Evolutionary conservation across 1,140 invertebrate species (phyloP).

Genomic region (Pseudachorutes palmiensis): DNA sequence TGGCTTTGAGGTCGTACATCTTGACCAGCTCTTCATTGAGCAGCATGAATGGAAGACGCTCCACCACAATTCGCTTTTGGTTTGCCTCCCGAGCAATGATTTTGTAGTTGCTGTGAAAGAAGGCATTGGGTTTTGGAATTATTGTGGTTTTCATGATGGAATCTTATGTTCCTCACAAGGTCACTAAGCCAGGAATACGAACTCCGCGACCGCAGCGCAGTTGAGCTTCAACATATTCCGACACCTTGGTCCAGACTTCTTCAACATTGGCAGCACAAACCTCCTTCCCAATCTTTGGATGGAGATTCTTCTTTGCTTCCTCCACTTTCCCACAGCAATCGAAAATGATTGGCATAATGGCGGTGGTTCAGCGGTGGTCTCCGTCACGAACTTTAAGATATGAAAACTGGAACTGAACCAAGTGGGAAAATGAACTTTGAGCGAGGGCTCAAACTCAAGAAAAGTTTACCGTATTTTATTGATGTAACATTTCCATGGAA

Average conservation of each 20-base stretch:
- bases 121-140: too few relatives aligned
- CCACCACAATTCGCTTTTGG: conserved; percentile 22
- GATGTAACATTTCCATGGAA: neutral
- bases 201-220: conserved; percentile 23
- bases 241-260: conserved; percentile 24
- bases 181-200: conserved; percentile 22
- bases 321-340: conserved; percentile 25
- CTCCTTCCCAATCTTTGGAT: conserved; percentile 9
- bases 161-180: too few relatives aligned
- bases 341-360: conserved; percentile 30
- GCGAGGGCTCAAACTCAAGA: neutral
- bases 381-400: neutral
- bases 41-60: conserved; percentile 27
- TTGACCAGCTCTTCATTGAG: conserved; percentile 22
- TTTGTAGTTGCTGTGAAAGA: conserved; percentile 29
- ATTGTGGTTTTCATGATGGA: too few relatives aligned
- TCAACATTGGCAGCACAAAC: conserved; percentile 26
- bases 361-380: neutral
- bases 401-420: neutral
- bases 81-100: conserved; percentile 19
- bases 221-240: conserved; percentile 15
- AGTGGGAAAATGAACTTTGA: neutral
- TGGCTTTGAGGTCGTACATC: conserved; percentile 26
- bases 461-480: neutral
- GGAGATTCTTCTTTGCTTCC: conserved; percentile 17